A percentile compares a stretch with the other conserved stretches of the same genome.
Evolutionary conservation across 2,113 vertebrate genomes (phyloP).

Genomic region (Perognathus longimembris): DNA sequence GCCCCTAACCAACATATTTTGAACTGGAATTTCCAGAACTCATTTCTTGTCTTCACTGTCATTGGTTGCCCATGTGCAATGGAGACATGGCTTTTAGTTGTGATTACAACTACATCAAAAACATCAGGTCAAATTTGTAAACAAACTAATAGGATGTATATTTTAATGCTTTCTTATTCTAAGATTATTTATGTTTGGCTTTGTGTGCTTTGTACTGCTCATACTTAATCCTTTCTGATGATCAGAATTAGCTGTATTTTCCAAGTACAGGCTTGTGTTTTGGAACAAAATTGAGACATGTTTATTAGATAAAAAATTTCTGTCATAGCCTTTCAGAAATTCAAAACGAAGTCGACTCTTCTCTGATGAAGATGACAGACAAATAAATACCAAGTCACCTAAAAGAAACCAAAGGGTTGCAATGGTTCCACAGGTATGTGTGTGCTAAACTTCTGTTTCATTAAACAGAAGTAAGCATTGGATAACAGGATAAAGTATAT

Average conservation of each 20-base stretch:
- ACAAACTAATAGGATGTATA: conserved; percentile 2
- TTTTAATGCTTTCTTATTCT: conserved; percentile 44
- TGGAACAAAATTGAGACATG: conserved; percentile 66
- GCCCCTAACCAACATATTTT: conserved; percentile 9
- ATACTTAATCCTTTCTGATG: conserved; percentile 13
- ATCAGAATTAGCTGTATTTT: conserved; percentile 45
- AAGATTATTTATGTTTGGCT: conserved; percentile 43
- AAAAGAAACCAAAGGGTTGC: conserved; percentile 96
- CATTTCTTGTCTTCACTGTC: conserved; percentile 29
- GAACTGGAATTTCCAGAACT: conserved; percentile 69
- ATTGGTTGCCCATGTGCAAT: not conserved
- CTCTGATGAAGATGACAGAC: conserved; percentile 95
- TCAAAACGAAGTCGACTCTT: conserved; percentile 96
- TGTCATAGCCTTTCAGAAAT: conserved; percentile 93
- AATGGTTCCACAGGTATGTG: conserved; percentile 93
- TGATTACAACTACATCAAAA: too few species aligned
- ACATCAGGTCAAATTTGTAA: not conserved
- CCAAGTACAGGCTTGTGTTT: conserved; percentile 43
- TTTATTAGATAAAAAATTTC: conserved; percentile 78
- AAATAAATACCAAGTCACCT: conserved; percentile 93
- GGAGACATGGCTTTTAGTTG: conserved; percentile 15
- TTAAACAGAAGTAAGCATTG: conserved; percentile 4
- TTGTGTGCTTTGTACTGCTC: not conserved
- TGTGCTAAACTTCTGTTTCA: conserved; percentile 57
- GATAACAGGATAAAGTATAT: not conserved